A percentile compares a stretch with the other conserved stretches of the same genome.
Conservation (phyloP, 2,113 vertebrate genomes). For the Hippocampus barbouri region DNA sequence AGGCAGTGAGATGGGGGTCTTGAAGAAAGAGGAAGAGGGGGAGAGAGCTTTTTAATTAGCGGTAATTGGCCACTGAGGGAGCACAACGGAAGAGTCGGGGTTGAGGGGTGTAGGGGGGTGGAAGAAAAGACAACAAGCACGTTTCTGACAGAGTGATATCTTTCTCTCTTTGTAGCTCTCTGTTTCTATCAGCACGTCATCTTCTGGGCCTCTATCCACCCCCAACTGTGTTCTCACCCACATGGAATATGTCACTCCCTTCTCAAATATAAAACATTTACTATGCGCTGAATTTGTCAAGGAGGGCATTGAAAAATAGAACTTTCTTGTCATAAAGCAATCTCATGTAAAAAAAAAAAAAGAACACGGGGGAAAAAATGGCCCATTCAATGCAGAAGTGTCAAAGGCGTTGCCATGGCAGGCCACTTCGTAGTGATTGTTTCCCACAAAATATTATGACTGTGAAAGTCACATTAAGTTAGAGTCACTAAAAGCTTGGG, state of each 20-base stretch:
- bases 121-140: conserved; percentile 37
- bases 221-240: conserved; percentile 25
- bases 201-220: conserved; percentile 28
- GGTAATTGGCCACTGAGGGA: conserved; percentile 77
- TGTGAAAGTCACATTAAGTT: no score
- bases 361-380: neutral
- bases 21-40: conserved; percentile 49
- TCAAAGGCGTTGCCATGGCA: neutral
- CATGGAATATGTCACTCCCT: neutral
- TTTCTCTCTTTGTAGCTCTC: conserved; percentile 57
- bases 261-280: neutral
- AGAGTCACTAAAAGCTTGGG: no score
- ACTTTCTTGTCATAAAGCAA: neutral
- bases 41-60: conserved; percentile 76
- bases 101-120: conserved; percentile 10
- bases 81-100: conserved; percentile 51
- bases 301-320: neutral
- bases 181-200: conserved; percentile 42
- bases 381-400: neutral
- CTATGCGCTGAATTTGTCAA: neutral
- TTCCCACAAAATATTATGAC: neutral
- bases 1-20: conserved; percentile 46
- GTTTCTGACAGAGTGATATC: conserved; percentile 63
- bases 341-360: neutral
- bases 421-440: neutral